Percentiles rank a stretch among this genome's conserved stretches.
phyloP scores from a whole-genome alignment of 2,888 invertebrate genomes.

The Drosophila anomelani region DNA sequence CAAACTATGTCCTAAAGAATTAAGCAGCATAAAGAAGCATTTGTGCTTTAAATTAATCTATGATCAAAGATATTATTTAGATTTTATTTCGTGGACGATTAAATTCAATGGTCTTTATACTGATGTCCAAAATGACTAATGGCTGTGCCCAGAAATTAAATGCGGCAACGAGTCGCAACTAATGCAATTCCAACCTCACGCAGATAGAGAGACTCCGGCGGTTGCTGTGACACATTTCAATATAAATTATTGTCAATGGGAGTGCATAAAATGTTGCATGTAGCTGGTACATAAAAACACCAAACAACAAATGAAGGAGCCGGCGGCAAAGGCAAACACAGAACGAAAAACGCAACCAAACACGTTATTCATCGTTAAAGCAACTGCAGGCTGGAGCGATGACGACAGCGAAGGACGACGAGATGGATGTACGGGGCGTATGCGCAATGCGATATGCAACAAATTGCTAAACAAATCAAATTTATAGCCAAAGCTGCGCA shows the following conservation, averaged over 20 bases:
- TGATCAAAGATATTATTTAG: not conserved
- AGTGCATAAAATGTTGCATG: conserved; percentile 74
- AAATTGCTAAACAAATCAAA: conserved; percentile 80
- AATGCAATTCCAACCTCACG: conserved; percentile 16
- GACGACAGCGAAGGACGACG: conserved; percentile 28
- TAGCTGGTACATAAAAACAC: conserved; percentile 51
- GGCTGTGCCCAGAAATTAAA: conserved; percentile 22
- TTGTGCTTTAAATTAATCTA: not conserved
- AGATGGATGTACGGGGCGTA: conserved; percentile 78
- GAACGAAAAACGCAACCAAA: conserved; percentile 20
- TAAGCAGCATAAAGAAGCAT: too few species aligned
- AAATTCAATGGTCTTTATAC: not conserved
- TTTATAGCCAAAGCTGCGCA: conserved; percentile 64
- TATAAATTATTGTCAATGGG: conserved; percentile 77
- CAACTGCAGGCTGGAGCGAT: conserved; percentile 47
- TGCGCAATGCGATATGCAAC: conserved; percentile 81
- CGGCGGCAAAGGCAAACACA: conserved; percentile 14
- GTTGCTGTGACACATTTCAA: conserved; percentile 65
- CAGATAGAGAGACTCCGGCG: conserved; percentile 7
- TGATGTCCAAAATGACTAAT: conserved; percentile 13
- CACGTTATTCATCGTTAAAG: conserved; percentile 76
- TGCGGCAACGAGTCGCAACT: conserved; percentile 20
- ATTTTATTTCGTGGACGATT: not conserved
- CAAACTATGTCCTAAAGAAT: not conserved
- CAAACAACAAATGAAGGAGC: conserved; percentile 27